Conservation (phyloP, 2,888 invertebrate genomes). For the Caenorhabditis wallacei region DNA sequence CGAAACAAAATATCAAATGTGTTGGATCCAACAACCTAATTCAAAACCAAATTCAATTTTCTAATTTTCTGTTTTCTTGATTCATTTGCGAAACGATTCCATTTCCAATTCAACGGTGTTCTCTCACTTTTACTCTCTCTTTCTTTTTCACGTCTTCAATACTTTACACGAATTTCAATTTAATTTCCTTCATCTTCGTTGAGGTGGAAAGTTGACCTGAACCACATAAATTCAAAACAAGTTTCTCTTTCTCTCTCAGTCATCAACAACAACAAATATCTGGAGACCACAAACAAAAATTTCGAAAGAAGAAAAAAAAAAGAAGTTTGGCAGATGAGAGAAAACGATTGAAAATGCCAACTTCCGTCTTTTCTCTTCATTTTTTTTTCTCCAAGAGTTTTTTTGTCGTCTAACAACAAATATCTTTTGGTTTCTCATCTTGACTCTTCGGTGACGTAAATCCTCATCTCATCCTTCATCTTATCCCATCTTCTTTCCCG, state of each 20-base stretch:
- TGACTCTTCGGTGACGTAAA: slow-evolving; percentile 34
- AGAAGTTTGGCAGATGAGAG: slow-evolving; percentile 1
- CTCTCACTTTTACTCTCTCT: slow-evolving; percentile 12
- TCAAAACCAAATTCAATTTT: slow-evolving; percentile 35
- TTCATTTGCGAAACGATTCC: not conserved
- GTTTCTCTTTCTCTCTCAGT: slow-evolving; percentile 13
- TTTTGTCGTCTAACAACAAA: slow-evolving; percentile 32
- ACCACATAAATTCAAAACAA: slow-evolving; percentile 36
- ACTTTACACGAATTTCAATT: slow-evolving; percentile 36
- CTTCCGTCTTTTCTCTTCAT: slow-evolving; percentile 26
- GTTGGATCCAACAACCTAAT: not conserved
- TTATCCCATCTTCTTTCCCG: slow-evolving; percentile 20
- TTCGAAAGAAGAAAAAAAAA: slow-evolving; percentile 28
- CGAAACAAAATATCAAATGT: not conserved
- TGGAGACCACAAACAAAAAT: slow-evolving; percentile 34
- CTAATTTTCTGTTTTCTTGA: slow-evolving; percentile 15
- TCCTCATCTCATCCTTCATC: slow-evolving; percentile 33
- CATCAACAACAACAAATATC: slow-evolving; percentile 15
- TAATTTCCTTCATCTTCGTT: slow-evolving; percentile 30
- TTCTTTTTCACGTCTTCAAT: too few species aligned
- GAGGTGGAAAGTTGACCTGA: slow-evolving; percentile 37
- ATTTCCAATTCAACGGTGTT: not conserved
- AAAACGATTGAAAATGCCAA: slow-evolving; percentile 29
- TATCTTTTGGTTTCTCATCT: slow-evolving; percentile 22
- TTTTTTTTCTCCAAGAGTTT: slow-evolving; percentile 9